A percentile compares a stretch with the other conserved stretches of the same genome.
Evolutionary conservation across 2,797 vertebrate species (phyloP).

Genomic region (Oreortyx pictus): DNA sequence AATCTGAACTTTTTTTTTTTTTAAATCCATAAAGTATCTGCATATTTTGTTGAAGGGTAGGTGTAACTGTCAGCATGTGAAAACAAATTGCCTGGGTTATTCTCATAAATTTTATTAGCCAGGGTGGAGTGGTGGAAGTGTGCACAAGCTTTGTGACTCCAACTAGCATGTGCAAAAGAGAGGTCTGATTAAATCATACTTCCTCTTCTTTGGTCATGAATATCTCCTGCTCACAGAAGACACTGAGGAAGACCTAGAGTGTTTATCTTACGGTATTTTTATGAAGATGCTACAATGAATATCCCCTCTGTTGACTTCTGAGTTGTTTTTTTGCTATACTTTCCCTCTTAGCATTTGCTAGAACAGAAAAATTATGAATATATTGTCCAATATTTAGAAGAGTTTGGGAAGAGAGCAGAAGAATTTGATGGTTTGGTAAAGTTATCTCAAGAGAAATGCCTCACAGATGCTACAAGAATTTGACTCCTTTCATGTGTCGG

Average conservation of each 20-base stretch:
- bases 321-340: not conserved
- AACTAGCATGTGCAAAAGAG: not conserved
- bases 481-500: not conserved
- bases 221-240: constrained; percentile 6
- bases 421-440: not conserved
- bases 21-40: too few relatives aligned
- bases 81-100: constrained; percentile 19
- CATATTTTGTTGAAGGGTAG: not conserved
- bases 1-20: not conserved
- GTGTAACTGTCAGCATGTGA: not conserved
- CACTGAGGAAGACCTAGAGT: not conserved
- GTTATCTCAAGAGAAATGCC: not conserved
- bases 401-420: not conserved
- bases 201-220: constrained; percentile 17
- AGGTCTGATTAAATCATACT: constrained; percentile 37
- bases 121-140: constrained; percentile 29
- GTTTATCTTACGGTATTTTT: not conserved
- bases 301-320: not conserved
- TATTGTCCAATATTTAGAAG: not conserved
- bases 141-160: constrained; percentile 10
- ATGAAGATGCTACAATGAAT: not conserved
- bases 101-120: constrained; percentile 30
- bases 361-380: not conserved
- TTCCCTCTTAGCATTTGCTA: not conserved
- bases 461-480: not conserved